Evolutionary conservation across 2,888 invertebrate species (phyloP).

Genomic region (Sericinus montela): DNA sequence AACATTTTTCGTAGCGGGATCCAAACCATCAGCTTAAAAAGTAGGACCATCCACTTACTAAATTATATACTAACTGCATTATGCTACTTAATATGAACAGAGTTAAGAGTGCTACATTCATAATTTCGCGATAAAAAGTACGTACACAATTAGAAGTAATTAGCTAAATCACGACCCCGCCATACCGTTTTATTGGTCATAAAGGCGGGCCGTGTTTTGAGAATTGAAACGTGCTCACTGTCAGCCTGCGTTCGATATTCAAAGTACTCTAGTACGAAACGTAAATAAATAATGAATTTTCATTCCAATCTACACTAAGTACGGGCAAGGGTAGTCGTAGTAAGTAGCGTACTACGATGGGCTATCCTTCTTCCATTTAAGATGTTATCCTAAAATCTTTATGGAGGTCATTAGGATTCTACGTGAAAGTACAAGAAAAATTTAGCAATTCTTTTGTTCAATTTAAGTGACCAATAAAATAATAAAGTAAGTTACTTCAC

Average conservation of each 20-base stretch:
- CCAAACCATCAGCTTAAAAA: no score
- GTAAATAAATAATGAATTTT: slow-evolving; percentile 18
- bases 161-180: slow-evolving; percentile 48
- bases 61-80: not conserved
- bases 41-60: no score
- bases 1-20: no score
- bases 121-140: slow-evolving; percentile 44
- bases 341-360: no score
- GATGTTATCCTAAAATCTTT: not conserved
- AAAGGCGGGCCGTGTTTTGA: slow-evolving; percentile 46
- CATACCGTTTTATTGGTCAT: slow-evolving; percentile 53
- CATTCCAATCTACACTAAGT: slow-evolving; percentile 5
- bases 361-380: slow-evolving; percentile 1
- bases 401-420: no score
- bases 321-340: slow-evolving; percentile 3
- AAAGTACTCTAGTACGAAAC: slow-evolving; percentile 11
- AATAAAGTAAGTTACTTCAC: no score
- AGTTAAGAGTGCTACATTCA: not conserved
- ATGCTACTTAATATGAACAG: not conserved
- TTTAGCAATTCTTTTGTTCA: no score
- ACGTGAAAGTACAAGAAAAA: no score
- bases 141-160: slow-evolving; percentile 47
- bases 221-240: slow-evolving; percentile 37
- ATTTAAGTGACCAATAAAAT: no score
- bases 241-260: slow-evolving; percentile 10